Evolutionary conservation across 2,113 vertebrate species (phyloP).

Genomic region (Arizona elegans): DNA sequence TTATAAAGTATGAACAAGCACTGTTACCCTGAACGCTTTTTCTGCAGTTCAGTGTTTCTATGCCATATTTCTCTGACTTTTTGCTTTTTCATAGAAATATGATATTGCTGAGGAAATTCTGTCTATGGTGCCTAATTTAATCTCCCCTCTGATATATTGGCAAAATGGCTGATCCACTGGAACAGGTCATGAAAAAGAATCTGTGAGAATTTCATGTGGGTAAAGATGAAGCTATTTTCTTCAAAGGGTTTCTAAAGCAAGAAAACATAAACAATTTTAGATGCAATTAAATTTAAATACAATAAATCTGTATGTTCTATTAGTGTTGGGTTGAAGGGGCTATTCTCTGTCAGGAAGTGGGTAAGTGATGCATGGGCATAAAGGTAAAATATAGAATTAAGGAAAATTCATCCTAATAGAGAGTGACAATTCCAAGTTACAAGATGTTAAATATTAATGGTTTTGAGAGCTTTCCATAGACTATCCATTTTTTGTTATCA

Average conservation of each 20-base stretch:
- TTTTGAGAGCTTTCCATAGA: conserved; percentile 40
- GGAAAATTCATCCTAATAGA: conserved; percentile 49
- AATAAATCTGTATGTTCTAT: conserved; percentile 47
- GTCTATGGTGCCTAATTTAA: conserved; percentile 42
- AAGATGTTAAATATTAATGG: conserved; percentile 29
- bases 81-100: conserved; percentile 37
- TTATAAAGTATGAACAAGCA: not conserved
- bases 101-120: conserved; percentile 34
- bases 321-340: conserved; percentile 15
- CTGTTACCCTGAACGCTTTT: conserved; percentile 15
- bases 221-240: conserved; percentile 38
- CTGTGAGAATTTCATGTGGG: conserved; percentile 42
- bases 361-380: conserved; percentile 51
- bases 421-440: conserved; percentile 38
- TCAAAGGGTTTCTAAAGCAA: conserved; percentile 48
- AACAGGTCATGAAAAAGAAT: conserved; percentile 47
- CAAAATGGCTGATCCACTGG: conserved; percentile 39
- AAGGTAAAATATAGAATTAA: conserved; percentile 48
- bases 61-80: conserved; percentile 45
- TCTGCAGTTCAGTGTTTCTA: conserved; percentile 32
- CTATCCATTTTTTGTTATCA: conserved; percentile 27
- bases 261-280: conserved; percentile 39
- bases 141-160: conserved; percentile 49
- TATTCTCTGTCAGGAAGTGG: conserved; percentile 55
- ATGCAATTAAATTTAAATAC: conserved; percentile 14